Evolutionary conservation across 2,888 invertebrate species (phyloP).

Genomic region (Pristionchus maxplancki): DNA sequence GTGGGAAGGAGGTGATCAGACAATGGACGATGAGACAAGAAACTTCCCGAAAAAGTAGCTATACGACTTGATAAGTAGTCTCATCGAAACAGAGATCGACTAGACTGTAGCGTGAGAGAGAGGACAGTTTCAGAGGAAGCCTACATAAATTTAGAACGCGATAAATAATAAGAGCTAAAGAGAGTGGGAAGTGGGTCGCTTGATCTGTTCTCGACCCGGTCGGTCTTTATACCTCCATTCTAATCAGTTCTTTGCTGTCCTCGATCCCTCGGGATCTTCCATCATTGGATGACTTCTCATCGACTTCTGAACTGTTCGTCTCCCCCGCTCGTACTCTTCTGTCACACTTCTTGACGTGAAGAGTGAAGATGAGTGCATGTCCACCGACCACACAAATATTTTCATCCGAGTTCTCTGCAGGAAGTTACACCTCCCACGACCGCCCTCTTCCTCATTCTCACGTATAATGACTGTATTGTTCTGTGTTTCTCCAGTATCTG

Average conservation of each 20-base stretch:
- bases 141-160: background rate
- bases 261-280: background rate
- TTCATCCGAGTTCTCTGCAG: background rate
- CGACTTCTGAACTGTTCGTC: background rate
- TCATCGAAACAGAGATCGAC: background rate
- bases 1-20: background rate
- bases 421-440: background rate
- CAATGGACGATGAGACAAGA: background rate
- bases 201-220: background rate
- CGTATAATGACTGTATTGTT: too few species aligned
- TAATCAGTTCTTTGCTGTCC: background rate
- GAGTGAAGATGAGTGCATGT: background rate
- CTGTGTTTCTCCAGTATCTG: too few species aligned
- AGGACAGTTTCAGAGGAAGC: background rate
- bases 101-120: background rate
- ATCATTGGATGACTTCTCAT: background rate
- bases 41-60: background rate
- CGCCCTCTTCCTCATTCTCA: too few species aligned
- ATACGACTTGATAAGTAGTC: background rate
- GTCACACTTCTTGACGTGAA: background rate
- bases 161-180: background rate
- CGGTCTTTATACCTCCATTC: background rate
- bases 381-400: background rate
- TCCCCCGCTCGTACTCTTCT: slow-evolving; percentile 6
- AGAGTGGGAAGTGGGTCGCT: background rate